These are phyloP conservation scores for Lasius platythorax DNA, from an alignment of 2,888 invertebrate genomes.

Conservation along the genomic window DNA sequence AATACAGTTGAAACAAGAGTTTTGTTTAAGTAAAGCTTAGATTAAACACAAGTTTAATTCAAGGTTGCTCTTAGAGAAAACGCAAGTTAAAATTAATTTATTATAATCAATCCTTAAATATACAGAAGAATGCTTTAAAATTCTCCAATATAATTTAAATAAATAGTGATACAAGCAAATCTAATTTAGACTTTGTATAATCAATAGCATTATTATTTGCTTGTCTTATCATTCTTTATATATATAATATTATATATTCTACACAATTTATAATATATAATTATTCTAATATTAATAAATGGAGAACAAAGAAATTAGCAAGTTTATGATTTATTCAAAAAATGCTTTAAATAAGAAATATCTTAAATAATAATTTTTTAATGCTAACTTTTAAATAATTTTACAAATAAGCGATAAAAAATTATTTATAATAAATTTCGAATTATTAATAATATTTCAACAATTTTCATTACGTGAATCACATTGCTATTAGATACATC, in stretches of 20 bases:
- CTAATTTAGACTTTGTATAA: not conserved
- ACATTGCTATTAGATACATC: not conserved
- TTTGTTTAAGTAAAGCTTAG: not conserved
- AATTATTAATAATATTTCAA: not conserved
- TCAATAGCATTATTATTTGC: not conserved
- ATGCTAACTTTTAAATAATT: not conserved
- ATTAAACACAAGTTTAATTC: not conserved
- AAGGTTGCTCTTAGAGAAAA: not conserved
- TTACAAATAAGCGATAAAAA: not conserved
- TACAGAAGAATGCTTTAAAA: not conserved
- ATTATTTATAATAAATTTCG: not conserved
- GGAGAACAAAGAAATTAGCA: not conserved
- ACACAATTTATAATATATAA: not conserved
- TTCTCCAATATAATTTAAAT: not conserved
- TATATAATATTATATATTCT: not conserved
- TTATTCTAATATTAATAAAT: constrained; percentile 5
- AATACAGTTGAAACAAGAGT: not conserved
- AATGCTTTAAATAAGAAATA: not conserved
- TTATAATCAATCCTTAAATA: not conserved
- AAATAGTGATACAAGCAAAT: not conserved
- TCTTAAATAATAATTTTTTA: constrained; percentile 2
- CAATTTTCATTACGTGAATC: not conserved
- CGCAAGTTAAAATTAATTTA: constrained; percentile 10
- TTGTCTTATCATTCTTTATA: not conserved
- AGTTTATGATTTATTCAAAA: not conserved